phyloP scores from a whole-genome alignment of 1,140 invertebrate genomes.

The Phocides pigmalion region DNA sequence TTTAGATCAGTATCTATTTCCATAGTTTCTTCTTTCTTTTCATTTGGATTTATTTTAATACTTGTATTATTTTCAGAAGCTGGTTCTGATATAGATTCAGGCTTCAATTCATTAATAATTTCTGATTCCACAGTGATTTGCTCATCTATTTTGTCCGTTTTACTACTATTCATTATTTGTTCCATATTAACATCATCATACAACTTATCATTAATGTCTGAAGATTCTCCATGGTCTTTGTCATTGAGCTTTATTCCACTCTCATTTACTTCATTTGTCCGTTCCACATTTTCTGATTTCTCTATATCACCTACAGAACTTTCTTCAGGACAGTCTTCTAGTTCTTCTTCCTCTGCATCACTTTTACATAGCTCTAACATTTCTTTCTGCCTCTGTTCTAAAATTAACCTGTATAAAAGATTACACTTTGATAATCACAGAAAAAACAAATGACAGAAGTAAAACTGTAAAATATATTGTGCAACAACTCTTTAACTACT shows the following conservation, averaged over 20 bases:
- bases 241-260: neutral
- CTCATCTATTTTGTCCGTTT: neutral
- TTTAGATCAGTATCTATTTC: slow-evolving; percentile 10
- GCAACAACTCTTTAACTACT: too few relatives aligned
- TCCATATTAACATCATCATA: slow-evolving; percentile 31
- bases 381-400: slow-evolving; percentile 85
- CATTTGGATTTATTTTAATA: too few relatives aligned
- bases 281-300: neutral
- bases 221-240: neutral
- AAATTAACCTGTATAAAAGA: slow-evolving; percentile 71
- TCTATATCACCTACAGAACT: neutral
- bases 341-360: slow-evolving; percentile 81
- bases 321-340: slow-evolving; percentile 44
- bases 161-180: slow-evolving; percentile 4
- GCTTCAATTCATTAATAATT: slow-evolving; percentile 19
- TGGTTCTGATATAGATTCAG: slow-evolving; percentile 11
- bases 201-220: slow-evolving; percentile 27
- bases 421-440: too few relatives aligned
- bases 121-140: neutral
- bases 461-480: too few relatives aligned
- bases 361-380: slow-evolving; percentile 86
- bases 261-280: neutral
- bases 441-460: too few relatives aligned
- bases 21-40: neutral
- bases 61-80: slow-evolving; percentile 24